Percentiles rank a stretch among this genome's conserved stretches.
Conservation (phyloP, 2,888 invertebrate genomes). For the Ochropleura plecta region DNA sequence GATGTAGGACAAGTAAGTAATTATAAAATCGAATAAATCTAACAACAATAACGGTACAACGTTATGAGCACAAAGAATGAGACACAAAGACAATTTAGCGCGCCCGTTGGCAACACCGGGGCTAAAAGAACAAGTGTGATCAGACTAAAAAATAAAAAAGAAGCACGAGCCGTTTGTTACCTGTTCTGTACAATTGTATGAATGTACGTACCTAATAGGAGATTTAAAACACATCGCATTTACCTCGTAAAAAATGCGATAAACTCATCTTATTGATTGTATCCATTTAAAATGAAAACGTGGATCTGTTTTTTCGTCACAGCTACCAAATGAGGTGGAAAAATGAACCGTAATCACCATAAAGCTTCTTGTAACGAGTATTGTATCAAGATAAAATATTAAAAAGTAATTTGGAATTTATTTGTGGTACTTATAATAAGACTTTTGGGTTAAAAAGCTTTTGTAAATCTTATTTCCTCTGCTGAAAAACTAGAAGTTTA, state of each 20-base stretch:
- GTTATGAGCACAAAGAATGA: conserved; percentile 61
- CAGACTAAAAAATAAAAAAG: conserved; percentile 67
- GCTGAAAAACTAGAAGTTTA: neutral
- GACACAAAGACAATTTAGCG: conserved; percentile 66
- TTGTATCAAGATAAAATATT: conserved; percentile 61
- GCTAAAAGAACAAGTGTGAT: conserved; percentile 69
- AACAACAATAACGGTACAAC: conserved; percentile 58
- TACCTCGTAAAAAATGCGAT: conserved; percentile 85
- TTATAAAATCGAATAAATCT: conserved; percentile 60
- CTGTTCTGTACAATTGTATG: conserved; percentile 78
- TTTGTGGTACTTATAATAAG: conserved; percentile 29
- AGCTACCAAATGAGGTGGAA: conserved; percentile 80
- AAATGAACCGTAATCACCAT: conserved; percentile 71
- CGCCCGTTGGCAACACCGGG: conserved; percentile 63
- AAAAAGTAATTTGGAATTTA: conserved; percentile 54
- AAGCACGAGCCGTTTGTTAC: conserved; percentile 78
- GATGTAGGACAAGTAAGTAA: conserved; percentile 29
- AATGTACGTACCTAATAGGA: conserved; percentile 79
- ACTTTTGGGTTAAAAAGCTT: conserved; percentile 9
- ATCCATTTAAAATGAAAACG: conserved; percentile 85
- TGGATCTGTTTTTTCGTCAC: conserved; percentile 81
- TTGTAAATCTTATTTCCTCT: neutral
- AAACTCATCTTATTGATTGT: conserved; percentile 86
- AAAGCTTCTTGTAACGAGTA: conserved; percentile 60
- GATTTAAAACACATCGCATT: conserved; percentile 86